phyloP scores from a whole-genome alignment of 2,113 vertebrate species.

The Oriolus oriolus region DNA sequence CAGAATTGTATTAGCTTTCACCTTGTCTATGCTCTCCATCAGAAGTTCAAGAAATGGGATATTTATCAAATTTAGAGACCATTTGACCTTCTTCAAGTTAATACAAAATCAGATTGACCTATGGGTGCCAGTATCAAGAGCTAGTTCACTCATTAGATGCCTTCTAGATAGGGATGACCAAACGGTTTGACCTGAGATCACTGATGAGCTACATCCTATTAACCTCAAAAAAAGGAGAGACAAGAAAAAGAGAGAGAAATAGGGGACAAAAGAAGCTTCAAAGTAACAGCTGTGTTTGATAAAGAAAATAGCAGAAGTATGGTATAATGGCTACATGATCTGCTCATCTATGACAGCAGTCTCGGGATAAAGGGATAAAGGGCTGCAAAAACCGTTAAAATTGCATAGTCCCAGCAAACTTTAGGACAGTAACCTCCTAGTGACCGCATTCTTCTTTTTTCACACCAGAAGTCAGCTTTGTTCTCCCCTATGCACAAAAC shows the following conservation, averaged over 20 bases:
- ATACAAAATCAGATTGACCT: constrained; percentile 58
- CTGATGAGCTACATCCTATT: constrained; percentile 50
- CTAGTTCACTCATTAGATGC: constrained; percentile 53
- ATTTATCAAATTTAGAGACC: constrained; percentile 60
- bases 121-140: constrained; percentile 19
- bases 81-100: constrained; percentile 58
- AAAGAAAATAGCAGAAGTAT: background rate
- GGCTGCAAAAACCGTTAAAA: background rate
- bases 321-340: background rate
- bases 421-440: background rate
- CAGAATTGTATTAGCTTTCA: constrained; percentile 6
- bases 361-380: background rate
- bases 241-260: constrained; percentile 13
- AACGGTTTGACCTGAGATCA: constrained; percentile 4
- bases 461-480: background rate
- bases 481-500: background rate
- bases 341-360: background rate
- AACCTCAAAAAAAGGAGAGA: constrained; percentile 7
- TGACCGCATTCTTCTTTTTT: background rate
- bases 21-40: constrained; percentile 30
- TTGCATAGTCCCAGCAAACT: background rate
- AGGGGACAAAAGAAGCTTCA: constrained; percentile 1
- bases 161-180: constrained; percentile 24
- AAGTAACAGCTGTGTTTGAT: background rate
- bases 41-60: constrained; percentile 51